These are phyloP conservation scores for Vireo altiloquus DNA, from an alignment of 2,113 vertebrate species.

Conservation along the genomic window DNA sequence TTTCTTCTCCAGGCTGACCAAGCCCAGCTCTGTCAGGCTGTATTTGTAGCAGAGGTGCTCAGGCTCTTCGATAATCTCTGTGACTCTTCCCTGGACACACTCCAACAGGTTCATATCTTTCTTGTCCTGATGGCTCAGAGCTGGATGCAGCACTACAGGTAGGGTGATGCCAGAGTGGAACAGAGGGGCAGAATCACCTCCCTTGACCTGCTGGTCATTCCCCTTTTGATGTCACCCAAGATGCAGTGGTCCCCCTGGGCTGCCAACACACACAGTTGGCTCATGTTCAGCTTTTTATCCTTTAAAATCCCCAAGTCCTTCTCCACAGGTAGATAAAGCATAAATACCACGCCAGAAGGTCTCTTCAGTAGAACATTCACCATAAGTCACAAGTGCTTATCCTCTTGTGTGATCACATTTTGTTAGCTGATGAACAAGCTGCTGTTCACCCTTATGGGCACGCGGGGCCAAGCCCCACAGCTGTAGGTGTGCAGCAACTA, in stretches of 20 bases:
- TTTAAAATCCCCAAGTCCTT: not conserved
- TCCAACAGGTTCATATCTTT: not conserved
- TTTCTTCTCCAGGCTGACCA: not conserved
- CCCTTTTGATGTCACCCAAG: not conserved
- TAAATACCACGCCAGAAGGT: not conserved
- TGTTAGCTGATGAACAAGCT: not conserved
- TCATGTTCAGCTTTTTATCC: not conserved
- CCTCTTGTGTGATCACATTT: not conserved
- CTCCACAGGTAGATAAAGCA: not conserved
- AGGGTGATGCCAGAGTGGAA: not conserved
- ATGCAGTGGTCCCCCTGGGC: too few relatives aligned
- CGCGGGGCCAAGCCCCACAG: accelerated
- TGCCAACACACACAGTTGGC: not conserved
- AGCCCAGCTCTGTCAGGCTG: not conserved
- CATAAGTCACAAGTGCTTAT: not conserved
- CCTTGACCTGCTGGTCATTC: not conserved
- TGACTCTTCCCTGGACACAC: not conserved
- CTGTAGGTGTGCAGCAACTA: not conserved
- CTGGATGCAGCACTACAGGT: not conserved
- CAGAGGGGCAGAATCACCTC: not conserved
- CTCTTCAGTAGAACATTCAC: not conserved
- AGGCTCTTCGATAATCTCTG: not conserved
- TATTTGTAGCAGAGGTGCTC: not conserved
- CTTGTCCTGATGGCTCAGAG: not conserved
- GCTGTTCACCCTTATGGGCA: accelerated